Percentiles rank a stretch among this genome's conserved stretches.
Evolutionary conservation across 2,113 vertebrate genomes (phyloP).

Genomic region (Brachirus orientalis): DNA sequence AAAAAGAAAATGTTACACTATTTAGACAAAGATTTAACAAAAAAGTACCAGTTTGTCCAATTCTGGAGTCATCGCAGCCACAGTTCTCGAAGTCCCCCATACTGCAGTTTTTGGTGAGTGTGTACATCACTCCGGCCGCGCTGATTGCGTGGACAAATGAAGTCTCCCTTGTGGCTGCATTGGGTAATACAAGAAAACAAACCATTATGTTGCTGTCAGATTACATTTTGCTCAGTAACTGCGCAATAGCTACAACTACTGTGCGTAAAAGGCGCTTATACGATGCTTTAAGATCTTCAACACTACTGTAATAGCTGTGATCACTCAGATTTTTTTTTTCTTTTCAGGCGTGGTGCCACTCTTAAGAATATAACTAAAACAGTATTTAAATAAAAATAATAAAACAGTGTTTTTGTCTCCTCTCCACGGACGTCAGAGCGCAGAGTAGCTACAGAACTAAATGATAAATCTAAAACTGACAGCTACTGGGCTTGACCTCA

Average conservation of each 20-base stretch:
- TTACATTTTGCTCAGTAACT: neutral
- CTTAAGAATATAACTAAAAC: neutral
- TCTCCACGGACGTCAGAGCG: neutral
- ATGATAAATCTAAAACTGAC: neutral
- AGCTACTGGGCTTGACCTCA: too few species aligned
- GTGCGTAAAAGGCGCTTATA: slow-evolving; percentile 42
- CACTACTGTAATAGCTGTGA: neutral
- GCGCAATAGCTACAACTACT: neutral
- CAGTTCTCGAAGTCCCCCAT: slow-evolving; percentile 96
- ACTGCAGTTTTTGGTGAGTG: slow-evolving; percentile 96
- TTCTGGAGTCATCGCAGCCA: slow-evolving; percentile 93
- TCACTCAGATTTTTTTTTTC: neutral
- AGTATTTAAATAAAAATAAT: too few species aligned
- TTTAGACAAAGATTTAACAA: neutral
- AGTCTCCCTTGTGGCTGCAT: slow-evolving; percentile 91
- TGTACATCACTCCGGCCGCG: slow-evolving; percentile 94
- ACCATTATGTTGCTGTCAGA: neutral
- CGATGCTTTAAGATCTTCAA: slow-evolving; percentile 16
- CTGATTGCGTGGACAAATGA: slow-evolving; percentile 96
- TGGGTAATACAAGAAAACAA: slow-evolving; percentile 12
- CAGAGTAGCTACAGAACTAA: neutral
- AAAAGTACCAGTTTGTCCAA: slow-evolving; percentile 62
- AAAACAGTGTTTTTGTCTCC: neutral
- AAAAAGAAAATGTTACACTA: neutral
- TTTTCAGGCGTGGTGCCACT: neutral